Evolutionary conservation across 2,888 invertebrate genomes (phyloP).

Genomic region (Dicyrtoma fusca): DNA sequence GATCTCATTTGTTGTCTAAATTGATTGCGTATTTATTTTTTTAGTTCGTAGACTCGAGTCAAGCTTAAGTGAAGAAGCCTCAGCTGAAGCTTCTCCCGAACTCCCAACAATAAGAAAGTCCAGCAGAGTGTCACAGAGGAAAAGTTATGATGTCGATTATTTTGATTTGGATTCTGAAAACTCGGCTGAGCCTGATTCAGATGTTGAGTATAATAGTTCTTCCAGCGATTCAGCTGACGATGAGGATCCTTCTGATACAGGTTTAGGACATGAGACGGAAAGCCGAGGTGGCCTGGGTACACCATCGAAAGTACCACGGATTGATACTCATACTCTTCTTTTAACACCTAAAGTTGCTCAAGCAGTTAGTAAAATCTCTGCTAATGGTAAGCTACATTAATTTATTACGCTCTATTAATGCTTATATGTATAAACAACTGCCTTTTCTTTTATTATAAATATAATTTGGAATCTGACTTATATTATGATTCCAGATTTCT

Average conservation of each 20-base stretch:
- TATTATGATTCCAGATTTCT: constrained; percentile 10
- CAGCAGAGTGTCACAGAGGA: too few species aligned
- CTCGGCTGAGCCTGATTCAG: not conserved
- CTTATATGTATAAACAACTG: too few species aligned
- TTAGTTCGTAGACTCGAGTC: constrained; percentile 1
- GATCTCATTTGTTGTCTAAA: too few species aligned
- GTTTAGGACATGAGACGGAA: not conserved
- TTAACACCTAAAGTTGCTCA: not conserved
- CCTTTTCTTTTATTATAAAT: too few species aligned
- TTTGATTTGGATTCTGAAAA: constrained; percentile 1
- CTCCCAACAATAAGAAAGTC: not conserved
- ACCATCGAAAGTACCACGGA: not conserved
- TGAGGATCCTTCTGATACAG: not conserved
- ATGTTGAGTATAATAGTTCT: not conserved
- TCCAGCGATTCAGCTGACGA: not conserved
- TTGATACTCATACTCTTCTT: not conserved
- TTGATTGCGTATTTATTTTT: not conserved
- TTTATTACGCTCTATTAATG: not conserved
- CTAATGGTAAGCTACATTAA: not conserved
- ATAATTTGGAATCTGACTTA: not conserved
- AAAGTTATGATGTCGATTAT: not conserved
- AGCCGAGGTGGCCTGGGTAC: not conserved
- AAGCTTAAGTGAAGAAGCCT: not conserved
- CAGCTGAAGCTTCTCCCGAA: not conserved
- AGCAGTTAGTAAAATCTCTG: not conserved